Evolutionary conservation across 2,888 invertebrate species (phyloP).

Genomic region (Chalcis sispes): DNA sequence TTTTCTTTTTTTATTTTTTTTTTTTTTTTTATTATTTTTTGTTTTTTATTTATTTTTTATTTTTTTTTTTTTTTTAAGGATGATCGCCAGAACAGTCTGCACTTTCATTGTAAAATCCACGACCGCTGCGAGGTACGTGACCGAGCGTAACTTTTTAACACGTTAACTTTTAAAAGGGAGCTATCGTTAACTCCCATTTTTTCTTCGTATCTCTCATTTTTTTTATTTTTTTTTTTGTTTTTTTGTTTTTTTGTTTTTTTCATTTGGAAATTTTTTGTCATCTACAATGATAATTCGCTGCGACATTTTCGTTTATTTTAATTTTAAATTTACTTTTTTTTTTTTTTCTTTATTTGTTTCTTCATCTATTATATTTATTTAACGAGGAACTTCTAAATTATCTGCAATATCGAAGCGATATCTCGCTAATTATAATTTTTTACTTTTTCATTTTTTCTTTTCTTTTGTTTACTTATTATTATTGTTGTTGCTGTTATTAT

Average conservation of each 20-base stretch:
- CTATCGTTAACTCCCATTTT: no score
- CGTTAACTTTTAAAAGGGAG: no score
- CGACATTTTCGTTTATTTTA: constrained; percentile 10
- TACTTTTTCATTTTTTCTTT: not conserved
- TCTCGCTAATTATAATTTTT: constrained; percentile 26
- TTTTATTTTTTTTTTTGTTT: no score
- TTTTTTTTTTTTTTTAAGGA: not conserved
- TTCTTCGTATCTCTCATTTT: no score
- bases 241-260: not conserved
- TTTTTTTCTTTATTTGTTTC: not conserved
- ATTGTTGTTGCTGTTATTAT: constrained; percentile 20
- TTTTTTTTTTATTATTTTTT: not conserved
- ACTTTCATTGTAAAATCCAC: constrained; percentile 27
- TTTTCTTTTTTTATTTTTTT: not conserved
- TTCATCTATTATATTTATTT: not conserved
- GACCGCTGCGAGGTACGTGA: constrained; percentile 31
- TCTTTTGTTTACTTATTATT: not conserved
- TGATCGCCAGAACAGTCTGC: constrained; percentile 12
- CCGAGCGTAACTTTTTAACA: not conserved
- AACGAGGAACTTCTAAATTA: constrained; percentile 38
- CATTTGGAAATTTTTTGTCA: not conserved
- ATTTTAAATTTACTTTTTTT: not conserved
- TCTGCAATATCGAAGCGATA: constrained; percentile 23
- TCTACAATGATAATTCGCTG: constrained; percentile 14
- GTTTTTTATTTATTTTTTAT: not conserved